Conservation (phyloP, 2,888 invertebrate species). For the Cotesia congregata region DNA sequence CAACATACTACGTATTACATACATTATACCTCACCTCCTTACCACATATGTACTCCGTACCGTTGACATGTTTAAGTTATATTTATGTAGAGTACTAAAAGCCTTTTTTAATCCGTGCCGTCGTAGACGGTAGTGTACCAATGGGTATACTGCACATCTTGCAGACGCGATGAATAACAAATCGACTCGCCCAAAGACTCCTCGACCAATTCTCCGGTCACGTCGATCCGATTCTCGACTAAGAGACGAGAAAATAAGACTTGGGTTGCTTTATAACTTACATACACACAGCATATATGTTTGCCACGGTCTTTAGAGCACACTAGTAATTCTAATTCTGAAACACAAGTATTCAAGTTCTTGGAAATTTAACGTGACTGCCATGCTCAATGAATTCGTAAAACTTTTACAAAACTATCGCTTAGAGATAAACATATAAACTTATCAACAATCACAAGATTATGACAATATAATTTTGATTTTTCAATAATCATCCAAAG, state of each 20-base stretch:
- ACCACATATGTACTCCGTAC: background rate
- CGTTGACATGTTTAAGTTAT: background rate
- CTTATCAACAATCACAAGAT: too few species aligned
- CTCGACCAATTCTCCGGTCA: conserved; percentile 42
- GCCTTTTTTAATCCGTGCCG: conserved; percentile 20
- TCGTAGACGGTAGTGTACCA: conserved; percentile 31
- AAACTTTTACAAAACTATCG: conserved; percentile 18
- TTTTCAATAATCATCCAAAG: conserved; percentile 26
- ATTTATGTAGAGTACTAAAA: background rate
- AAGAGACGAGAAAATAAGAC: background rate
- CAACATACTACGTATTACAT: conserved; percentile 1
- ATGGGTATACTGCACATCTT: conserved; percentile 36
- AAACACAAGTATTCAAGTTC: conserved; percentile 46
- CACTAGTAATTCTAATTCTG: conserved; percentile 48
- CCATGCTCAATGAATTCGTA: conserved; percentile 39
- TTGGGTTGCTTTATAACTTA: background rate
- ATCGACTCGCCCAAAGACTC: conserved; percentile 36
- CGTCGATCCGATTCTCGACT: conserved; percentile 46
- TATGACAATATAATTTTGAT: conserved; percentile 6
- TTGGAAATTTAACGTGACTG: conserved; percentile 47
- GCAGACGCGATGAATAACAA: conserved; percentile 46
- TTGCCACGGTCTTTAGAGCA: background rate
- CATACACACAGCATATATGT: background rate
- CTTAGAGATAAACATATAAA: too few species aligned
- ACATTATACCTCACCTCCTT: background rate